Percentiles rank a stretch among this genome's conserved stretches.
Evolutionary conservation across 2,797 vertebrate genomes (phyloP).

Genomic region (Urophycis tenuis): DNA sequence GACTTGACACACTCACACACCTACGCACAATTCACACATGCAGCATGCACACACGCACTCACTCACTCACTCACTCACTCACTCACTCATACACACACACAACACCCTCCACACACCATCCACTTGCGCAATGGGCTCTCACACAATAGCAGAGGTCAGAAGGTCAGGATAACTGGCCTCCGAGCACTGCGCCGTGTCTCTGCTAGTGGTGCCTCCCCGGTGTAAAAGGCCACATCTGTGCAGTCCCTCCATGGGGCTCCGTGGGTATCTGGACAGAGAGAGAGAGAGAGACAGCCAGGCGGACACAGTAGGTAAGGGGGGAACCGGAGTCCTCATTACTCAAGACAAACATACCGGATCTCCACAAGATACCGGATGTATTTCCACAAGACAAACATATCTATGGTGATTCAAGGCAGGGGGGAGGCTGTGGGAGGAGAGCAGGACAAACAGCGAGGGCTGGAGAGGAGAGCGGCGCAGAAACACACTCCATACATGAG

Average conservation of each 20-base stretch:
- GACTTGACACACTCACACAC: not conserved
- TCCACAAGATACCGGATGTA: not conserved
- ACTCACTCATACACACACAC: not conserved
- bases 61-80: not conserved
- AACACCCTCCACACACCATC: not conserved
- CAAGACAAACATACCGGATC: not conserved
- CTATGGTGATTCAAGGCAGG: not conserved
- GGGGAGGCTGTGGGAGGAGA: not conserved
- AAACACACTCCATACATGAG: not conserved
- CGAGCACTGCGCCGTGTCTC: no score
- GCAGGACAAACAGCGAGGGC: not conserved
- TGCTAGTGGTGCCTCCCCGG: not conserved
- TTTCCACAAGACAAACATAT: not conserved
- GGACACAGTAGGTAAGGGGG: not conserved
- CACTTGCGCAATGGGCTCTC: not conserved
- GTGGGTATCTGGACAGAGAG: not conserved
- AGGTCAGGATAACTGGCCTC: no score
- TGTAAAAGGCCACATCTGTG: not conserved
- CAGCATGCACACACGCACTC: not conserved
- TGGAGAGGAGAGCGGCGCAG: not conserved
- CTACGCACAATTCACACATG: not conserved
- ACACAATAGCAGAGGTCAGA: not conserved
- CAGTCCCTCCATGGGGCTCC: not conserved
- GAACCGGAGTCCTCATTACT: not conserved
- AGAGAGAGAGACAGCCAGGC: not conserved